Evolutionary conservation across 2,113 vertebrate genomes (phyloP), one percentile per base, ranked within the genome.

Genomic region (Morone chrysops): DNA sequence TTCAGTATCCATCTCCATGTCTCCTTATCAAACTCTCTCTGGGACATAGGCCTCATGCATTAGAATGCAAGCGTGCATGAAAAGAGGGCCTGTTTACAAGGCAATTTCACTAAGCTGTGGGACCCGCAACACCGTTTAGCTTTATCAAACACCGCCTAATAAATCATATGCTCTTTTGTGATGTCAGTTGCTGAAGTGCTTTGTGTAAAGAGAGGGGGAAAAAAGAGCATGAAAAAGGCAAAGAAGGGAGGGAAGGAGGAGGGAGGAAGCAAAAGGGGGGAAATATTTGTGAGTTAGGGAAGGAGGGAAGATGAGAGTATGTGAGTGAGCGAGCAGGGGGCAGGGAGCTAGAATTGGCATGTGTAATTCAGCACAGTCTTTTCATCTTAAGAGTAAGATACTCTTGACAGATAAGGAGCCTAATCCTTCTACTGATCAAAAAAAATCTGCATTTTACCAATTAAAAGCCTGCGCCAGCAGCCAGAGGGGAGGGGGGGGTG

Each of bases 371-470:
- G 94, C 85, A 67, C 95, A 97, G 96, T 96, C 96, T 98, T 99
- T 99, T 99, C 97, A 99, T 99, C 97, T 98, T 93, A 88, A 88
- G 96, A 96, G 95, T 97, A 95, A 97, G 97, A 99, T 99, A 97
- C 96, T 98, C 95, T 92, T 95, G 93, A 96, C 95, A 97, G 98
- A 99, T 99, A 99, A 97, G 93, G 94, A 90, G 93, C 96, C 96
- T 99, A 98, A 99, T 99, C 97, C 97, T 93, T 95, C 95, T 96
- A 95, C 94, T 97, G 97, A 99, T 99, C 96, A 97, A 97, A 96
- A 97, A 96, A 96, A 97, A 98, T 97, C 97, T 97, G 96, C 97
- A 98, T 98, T 98, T 98, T 98, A 97, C 97, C 97, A 99, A 99
- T 99, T 98, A 99, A 97, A 97, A 96, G 95, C 95, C 96, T 90